These are phyloP conservation scores for Dermatemys mawii DNA, from an alignment of 2,113 vertebrate species.

Conservation along the genomic window DNA sequence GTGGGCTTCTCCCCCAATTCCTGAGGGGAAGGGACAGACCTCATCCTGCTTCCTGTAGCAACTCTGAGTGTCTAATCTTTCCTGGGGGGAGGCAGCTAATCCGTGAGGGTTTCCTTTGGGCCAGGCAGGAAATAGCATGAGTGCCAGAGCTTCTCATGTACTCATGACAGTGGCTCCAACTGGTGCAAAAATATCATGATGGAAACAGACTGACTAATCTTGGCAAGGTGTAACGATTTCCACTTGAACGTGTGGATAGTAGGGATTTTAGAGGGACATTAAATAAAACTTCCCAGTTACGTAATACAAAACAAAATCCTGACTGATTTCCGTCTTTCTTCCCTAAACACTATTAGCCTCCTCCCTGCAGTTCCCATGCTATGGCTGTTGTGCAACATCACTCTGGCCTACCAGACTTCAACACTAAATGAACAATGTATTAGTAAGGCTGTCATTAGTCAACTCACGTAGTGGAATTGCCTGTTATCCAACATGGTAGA, in stretches of 20 bases:
- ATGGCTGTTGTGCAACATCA: not conserved
- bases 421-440: not conserved
- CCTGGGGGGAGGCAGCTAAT: too few relatives aligned
- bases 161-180: not conserved
- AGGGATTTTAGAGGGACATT: not conserved
- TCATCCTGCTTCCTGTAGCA: too few relatives aligned
- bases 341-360: not conserved
- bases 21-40: too few relatives aligned
- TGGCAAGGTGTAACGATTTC: not conserved
- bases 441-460: not conserved
- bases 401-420: not conserved
- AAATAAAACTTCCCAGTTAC: not conserved
- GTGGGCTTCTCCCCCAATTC: not conserved
- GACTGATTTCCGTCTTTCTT: not conserved
- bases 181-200: not conserved
- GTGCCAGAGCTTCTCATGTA: not conserved
- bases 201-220: not conserved
- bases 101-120: too few relatives aligned
- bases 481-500: not conserved
- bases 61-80: too few relatives aligned
- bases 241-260: not conserved
- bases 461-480: not conserved
- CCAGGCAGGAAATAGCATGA: too few relatives aligned
- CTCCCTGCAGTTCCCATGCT: not conserved
- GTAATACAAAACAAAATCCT: not conserved